These are phyloP conservation scores for Diploptera punctata DNA, from an alignment of 2,888 invertebrate species.

Conservation along the genomic window DNA sequence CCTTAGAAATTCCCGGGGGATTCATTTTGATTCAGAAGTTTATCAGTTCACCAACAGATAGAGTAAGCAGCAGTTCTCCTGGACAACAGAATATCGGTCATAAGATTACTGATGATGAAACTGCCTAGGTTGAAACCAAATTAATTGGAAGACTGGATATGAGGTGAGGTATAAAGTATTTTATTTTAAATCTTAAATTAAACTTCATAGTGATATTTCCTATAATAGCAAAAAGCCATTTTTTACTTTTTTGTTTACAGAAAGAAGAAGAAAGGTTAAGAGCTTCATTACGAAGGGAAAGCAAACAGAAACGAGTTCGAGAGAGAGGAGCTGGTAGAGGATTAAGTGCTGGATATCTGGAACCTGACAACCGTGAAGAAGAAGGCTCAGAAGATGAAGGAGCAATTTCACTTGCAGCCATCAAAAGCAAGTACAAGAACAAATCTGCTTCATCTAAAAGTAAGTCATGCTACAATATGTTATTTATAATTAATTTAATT, in stretches of 20 bases:
- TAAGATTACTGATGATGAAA: too few relatives aligned
- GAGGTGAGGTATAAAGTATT: too few relatives aligned
- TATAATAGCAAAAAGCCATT: too few relatives aligned
- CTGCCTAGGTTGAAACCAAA: too few relatives aligned
- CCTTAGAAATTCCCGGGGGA: too few relatives aligned
- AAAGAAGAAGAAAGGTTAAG: slow-evolving; percentile 97
- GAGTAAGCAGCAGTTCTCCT: too few relatives aligned
- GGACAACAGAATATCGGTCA: too few relatives aligned
- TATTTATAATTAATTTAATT: slow-evolving; percentile 7
- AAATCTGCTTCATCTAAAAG: slow-evolving; percentile 59
- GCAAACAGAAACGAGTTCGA: slow-evolving; percentile 62
- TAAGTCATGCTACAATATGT: slow-evolving; percentile 45
- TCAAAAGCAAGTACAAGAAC: slow-evolving; percentile 92
- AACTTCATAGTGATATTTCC: too few relatives aligned
- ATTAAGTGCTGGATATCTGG: slow-evolving; percentile 59
- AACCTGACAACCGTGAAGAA: slow-evolving; percentile 68
- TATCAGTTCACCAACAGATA: too few relatives aligned
- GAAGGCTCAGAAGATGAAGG: slow-evolving; percentile 95
- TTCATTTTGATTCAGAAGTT: too few relatives aligned
- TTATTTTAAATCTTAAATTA: too few relatives aligned
- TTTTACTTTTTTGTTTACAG: slow-evolving; percentile 58
- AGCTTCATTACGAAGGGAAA: slow-evolving; percentile 81
- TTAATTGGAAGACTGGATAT: too few relatives aligned
- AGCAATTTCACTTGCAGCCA: slow-evolving; percentile 89
- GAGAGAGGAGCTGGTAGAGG: slow-evolving; percentile 60